Percentiles rank a stretch among this genome's conserved stretches.
These are phyloP conservation scores for Cryptus armator DNA, from an alignment of 2,888 invertebrate genomes.

Conservation along the genomic window DNA sequence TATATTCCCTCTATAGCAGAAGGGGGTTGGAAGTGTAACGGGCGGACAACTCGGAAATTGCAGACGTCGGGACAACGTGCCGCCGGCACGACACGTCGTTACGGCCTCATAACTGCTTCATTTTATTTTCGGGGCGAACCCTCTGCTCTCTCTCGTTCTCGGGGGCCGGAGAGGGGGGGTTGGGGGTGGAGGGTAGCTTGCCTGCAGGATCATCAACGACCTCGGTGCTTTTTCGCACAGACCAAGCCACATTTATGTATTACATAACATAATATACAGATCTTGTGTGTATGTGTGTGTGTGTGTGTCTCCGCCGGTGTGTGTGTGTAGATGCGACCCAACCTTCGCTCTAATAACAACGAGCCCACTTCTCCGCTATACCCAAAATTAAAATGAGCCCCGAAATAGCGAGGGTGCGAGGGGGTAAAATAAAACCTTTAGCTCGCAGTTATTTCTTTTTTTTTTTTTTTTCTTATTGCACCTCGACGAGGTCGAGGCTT, in stretches of 20 bases:
- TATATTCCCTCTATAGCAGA: not conserved
- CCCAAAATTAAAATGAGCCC: slow-evolving; percentile 42
- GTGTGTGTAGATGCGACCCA: not conserved
- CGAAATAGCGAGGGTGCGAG: not conserved
- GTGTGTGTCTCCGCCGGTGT: not conserved
- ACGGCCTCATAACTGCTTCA: slow-evolving; percentile 67
- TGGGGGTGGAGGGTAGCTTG: slow-evolving; percentile 19
- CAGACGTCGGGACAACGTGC: slow-evolving; percentile 75
- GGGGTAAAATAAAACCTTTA: not conserved
- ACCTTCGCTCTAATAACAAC: slow-evolving; percentile 1
- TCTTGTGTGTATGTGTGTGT: not conserved
- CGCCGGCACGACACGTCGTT: slow-evolving; percentile 70
- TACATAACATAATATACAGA: slow-evolving; percentile 4
- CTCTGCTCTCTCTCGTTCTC: slow-evolving; percentile 12
- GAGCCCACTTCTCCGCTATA: slow-evolving; percentile 6
- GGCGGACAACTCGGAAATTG: slow-evolving; percentile 74
- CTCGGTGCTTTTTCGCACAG: slow-evolving; percentile 10
- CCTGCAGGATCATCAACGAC: slow-evolving; percentile 47
- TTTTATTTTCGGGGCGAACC: slow-evolving; percentile 59
- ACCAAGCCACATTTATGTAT: slow-evolving; percentile 18
- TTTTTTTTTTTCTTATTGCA: slow-evolving; percentile 48
- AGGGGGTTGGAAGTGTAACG: slow-evolving; percentile 30
- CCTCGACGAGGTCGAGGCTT: slow-evolving; percentile 64
- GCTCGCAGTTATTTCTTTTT: slow-evolving; percentile 2
- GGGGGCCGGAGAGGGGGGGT: not conserved